A percentile compares a stretch with the other conserved stretches of the same genome.
Conservation (phyloP, 2,797 vertebrate genomes). For the Strix occidentalis region DNA sequence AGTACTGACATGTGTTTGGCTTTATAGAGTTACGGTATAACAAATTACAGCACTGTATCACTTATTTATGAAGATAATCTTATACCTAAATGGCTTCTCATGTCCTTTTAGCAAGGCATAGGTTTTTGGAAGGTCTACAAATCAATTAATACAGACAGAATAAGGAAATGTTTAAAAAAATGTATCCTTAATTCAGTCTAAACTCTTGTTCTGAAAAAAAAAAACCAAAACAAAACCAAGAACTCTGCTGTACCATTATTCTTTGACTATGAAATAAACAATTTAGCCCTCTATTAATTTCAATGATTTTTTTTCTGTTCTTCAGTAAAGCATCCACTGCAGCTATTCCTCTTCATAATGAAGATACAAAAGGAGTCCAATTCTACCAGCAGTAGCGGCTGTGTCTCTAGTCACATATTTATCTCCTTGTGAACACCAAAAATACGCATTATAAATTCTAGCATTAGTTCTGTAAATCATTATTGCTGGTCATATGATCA, state of each 20-base stretch:
- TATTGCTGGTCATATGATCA: neutral
- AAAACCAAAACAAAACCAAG: neutral
- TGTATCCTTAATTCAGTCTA: neutral
- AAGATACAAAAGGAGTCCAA: neutral
- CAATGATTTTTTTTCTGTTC: neutral
- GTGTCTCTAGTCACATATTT: neutral
- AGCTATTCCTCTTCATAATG: neutral
- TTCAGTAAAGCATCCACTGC: neutral
- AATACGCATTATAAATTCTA: neutral
- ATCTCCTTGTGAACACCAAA: neutral
- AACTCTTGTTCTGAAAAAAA: neutral
- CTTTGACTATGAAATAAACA: neutral
- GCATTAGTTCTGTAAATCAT: neutral
- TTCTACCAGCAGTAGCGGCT: neutral
- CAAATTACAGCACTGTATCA: neutral
- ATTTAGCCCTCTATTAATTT: neutral
- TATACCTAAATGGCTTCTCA: neutral
- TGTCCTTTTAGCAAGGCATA: neutral
- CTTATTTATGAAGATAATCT: constrained; percentile 17
- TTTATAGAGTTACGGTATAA: neutral
- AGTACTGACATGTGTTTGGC: neutral
- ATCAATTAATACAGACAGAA: neutral
- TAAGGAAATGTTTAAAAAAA: neutral
- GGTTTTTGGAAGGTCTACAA: neutral
- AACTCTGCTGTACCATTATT: neutral